Conservation (phyloP, 2,797 vertebrate species). For the Gouania willdenowi region DNA sequence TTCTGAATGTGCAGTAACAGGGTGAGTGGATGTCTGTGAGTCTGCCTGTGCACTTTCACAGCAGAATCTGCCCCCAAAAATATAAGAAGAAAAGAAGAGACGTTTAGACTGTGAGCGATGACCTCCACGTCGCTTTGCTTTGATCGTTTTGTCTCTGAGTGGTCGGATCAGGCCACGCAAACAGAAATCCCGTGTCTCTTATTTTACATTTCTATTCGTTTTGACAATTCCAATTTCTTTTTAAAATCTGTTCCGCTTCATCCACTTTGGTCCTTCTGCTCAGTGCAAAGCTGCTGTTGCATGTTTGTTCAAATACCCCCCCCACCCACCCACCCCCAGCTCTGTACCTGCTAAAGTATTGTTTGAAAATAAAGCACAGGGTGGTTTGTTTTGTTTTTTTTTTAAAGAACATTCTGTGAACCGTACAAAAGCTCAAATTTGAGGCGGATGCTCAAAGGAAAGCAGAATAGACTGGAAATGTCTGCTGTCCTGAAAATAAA, state of each 20-base stretch:
- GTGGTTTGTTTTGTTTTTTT: too few species aligned
- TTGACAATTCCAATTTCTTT: too few species aligned
- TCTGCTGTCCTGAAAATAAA: too few species aligned
- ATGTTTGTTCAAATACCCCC: too few species aligned
- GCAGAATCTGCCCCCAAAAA: slow-evolving; percentile 9
- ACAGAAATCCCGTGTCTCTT: background rate
- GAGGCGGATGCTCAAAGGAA: too few species aligned
- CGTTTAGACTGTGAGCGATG: slow-evolving; percentile 8
- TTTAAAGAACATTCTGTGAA: too few species aligned
- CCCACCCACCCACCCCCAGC: too few species aligned
- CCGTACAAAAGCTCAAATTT: too few species aligned
- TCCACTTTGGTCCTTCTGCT: background rate
- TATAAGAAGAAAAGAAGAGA: slow-evolving; percentile 16
- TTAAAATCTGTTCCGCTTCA: background rate
- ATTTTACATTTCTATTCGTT: background rate
- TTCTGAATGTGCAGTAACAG: slow-evolving; percentile 49
- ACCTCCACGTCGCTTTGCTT: slow-evolving; percentile 6
- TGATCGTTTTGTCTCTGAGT: slow-evolving; percentile 15
- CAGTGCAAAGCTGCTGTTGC: too few species aligned
- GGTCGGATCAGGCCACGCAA: background rate
- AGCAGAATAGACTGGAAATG: too few species aligned
- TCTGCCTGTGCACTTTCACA: slow-evolving; percentile 12
- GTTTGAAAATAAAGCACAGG: too few species aligned
- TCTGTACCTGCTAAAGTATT: too few species aligned
- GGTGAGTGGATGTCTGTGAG: slow-evolving; percentile 22